Base-by-base conservation (phyloP, 2,888 invertebrate species). In the Rhimphoctona megacephalus region DNA sequence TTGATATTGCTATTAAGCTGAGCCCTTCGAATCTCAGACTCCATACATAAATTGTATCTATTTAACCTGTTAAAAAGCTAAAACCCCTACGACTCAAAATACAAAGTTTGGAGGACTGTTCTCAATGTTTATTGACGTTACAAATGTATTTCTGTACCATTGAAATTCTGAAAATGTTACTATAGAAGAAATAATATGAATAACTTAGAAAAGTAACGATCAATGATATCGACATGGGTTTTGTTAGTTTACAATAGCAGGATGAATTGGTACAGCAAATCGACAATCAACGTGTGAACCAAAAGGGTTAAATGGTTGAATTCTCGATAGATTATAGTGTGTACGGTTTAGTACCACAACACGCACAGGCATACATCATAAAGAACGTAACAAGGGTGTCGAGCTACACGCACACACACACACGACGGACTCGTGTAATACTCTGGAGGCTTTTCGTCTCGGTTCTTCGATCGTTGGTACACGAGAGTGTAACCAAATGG, bases 351-450 rank as follows among this genome's bases (percentile, higher is more conserved):
- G 64, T 46, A 64, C 64, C 30, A 64, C 64, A 46, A 33, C 17
- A 25, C 64, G 49, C 61, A 67, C 66, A 39, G 9, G 2, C 46
- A 46, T 25, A 22, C 43, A 61, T 61, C 70, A 57, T 61, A n/a
- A 80, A 72, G 61, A 69, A 39, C 61, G 30, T 19, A 49, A 61
- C 66, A 67, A 74, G 22, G 54, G 57, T 36, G 25, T 79, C 46
- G 30, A 73, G 57, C 57, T 69, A 14, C 17, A 39, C 39, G 69
- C 74, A 61, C 70, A 52, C 54, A 17, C 39, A 49, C 64, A 57
- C 17, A 49, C 64, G 72, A 66, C 67, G 5, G 67, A 4, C 30
- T 17, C 30, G 77, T 57, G 80, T 78, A 49, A 69, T 85, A 67
- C 73, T 14, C 46, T 36, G 57, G 57, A 39, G 46, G 49, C 25